Evolutionary conservation across 2,888 invertebrate genomes (phyloP), one percentile per base, ranked within the genome.

Genomic region (Drosophila fungiperda): DNA sequence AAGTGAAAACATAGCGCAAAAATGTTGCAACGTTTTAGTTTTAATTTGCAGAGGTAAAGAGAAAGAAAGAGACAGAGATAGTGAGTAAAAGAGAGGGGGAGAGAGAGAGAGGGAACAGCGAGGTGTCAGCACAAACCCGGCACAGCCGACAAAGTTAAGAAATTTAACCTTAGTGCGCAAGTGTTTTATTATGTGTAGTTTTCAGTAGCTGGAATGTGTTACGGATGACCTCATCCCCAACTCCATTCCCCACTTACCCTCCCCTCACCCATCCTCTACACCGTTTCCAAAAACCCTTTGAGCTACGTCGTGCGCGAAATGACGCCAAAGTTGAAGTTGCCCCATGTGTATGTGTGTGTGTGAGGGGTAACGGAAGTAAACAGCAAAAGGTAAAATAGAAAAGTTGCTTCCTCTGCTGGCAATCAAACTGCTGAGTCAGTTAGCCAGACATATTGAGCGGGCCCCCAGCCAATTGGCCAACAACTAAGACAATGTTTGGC

Each of bases 381-480:
- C 71, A 73, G 86, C 70, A 72, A 84, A 75, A 71, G 72, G 78
- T 67, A 78, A 69, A 79, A 71, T 68, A 78, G 76, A 75, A 89
- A 84, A 90, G 88, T 80, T 78, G 69, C 90, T 84, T 79, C 87
- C 89, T 73, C 76, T 55, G 73, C 68, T 73, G 83, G 90, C 89
- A 87, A 87, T 87, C 90, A 87, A 87, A 87, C 87, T 77, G 90
- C 87, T 89, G 87, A 87, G 76, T 90, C 90, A 87, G 90, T 89
- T 87, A 87, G 87, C 74, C 85, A 90, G 87, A 87, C 88, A 90
- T 89, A 87, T 90, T 90, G 87, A 89, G 82, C 59, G 68, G 35
- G 33, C 36, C 48, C 35, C 50, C 26, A 62, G 58, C 76, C 81
- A 77, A 81, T 78, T 72, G 78, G 67, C 69, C 62, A 55, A 69